Percentiles rank a stretch among this genome's conserved stretches.
Evolutionary conservation across 2,888 invertebrate species (phyloP).

Genomic region (Oxytorus armatus): DNA sequence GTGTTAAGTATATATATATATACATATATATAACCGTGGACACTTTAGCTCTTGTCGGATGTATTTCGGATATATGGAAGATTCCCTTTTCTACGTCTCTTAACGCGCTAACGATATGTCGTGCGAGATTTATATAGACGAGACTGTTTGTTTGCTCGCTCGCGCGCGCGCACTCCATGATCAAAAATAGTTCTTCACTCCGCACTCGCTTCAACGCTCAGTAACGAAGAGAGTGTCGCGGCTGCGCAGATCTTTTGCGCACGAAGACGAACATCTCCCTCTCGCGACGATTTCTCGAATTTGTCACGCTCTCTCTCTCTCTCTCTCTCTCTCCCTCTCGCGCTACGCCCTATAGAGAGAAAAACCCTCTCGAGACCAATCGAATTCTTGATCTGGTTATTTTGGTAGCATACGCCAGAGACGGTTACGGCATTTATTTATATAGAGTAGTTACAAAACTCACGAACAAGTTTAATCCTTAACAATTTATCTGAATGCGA

Average conservation of each 20-base stretch:
- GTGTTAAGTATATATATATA: conserved; percentile 23
- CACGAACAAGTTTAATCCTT: conserved; percentile 8
- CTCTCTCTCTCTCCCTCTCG: no score
- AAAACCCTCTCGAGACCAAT: conserved; percentile 23
- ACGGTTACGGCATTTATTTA: conserved; percentile 47
- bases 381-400: conserved; percentile 71
- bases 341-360: conserved; percentile 59
- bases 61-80: conserved; percentile 64
- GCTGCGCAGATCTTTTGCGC: conserved; percentile 17
- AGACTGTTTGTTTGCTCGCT: conserved; percentile 79
- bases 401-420: conserved; percentile 70
- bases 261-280: conserved; percentile 8
- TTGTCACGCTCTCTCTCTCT: conserved; percentile 51
- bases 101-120: conserved; percentile 77
- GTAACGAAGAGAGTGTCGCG: neutral
- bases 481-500: neutral
- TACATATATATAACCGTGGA: conserved; percentile 13
- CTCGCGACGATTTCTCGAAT: conserved; percentile 50
- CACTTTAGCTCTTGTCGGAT: conserved; percentile 62
- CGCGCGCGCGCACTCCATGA: conserved; percentile 71
- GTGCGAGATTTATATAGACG: conserved; percentile 80
- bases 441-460: conserved; percentile 40
- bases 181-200: conserved; percentile 83
- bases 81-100: conserved; percentile 69
- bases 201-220: conserved; percentile 81